A percentile compares a stretch with the other conserved stretches of the same genome.
Conservation (phyloP, 2,797 vertebrate genomes). For the Neosilurus mollespiculum region DNA sequence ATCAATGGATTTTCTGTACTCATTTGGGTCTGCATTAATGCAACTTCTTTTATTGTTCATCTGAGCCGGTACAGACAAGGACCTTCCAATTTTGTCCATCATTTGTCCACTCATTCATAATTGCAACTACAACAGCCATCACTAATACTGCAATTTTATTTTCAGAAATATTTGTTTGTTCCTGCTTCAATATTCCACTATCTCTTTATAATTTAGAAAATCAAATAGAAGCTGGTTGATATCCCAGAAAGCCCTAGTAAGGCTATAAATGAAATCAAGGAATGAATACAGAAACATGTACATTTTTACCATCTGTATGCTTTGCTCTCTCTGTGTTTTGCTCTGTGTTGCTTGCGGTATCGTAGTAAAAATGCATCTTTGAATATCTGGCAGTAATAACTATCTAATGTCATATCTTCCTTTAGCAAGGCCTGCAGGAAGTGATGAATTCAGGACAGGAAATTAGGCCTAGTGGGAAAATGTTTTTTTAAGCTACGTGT, state of each 20-base stretch:
- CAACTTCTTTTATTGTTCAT: too few species aligned
- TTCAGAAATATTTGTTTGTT: not conserved
- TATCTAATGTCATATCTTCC: not conserved
- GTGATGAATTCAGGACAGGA: not conserved
- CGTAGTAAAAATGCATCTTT: not conserved
- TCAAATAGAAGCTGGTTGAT: not conserved
- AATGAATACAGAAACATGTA: not conserved
- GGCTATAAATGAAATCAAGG: not conserved
- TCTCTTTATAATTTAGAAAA: not conserved
- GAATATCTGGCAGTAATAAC: not conserved
- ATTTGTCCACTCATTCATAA: too few species aligned
- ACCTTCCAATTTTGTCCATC: not conserved
- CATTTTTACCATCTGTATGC: not conserved
- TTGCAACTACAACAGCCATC: not conserved
- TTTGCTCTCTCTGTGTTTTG: not conserved
- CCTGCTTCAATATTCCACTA: not conserved
- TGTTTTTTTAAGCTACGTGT: not conserved
- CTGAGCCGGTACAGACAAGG: not conserved
- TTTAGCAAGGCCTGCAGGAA: not conserved
- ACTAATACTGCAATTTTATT: not conserved
- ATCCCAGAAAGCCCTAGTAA: too few species aligned
- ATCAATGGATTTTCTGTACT: not conserved
- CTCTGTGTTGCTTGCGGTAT: not conserved
- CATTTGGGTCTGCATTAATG: not conserved
- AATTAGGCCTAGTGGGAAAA: not conserved